These are phyloP conservation scores for Corella eumyota DNA, from an alignment of 23 tunicate species.

Conservation along the genomic window DNA sequence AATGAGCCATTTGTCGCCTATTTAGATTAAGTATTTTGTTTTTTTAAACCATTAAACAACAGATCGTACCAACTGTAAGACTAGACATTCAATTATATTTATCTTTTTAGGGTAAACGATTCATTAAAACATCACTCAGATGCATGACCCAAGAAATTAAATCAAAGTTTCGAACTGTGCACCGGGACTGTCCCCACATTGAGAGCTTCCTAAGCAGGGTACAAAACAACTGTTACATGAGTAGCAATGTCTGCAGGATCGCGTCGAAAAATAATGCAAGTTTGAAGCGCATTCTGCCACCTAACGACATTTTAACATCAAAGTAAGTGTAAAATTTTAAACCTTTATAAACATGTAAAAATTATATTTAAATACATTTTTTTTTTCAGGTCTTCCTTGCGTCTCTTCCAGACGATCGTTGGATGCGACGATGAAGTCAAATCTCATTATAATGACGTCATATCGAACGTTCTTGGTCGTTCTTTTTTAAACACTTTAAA, in stretches of 20 bases:
- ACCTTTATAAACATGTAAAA: too few relatives aligned
- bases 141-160: neutral
- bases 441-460: neutral
- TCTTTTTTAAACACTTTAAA: neutral
- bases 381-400: neutral
- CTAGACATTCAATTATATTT: neutral
- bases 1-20: too few relatives aligned
- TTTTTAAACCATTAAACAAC: too few relatives aligned
- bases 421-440: neutral
- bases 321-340: neutral
- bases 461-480: neutral
- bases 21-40: too few relatives aligned
- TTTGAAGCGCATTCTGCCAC: constrained; percentile 1
- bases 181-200: constrained; percentile 3
- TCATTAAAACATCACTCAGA: neutral
- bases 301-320: constrained; percentile 1
- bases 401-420: neutral
- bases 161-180: neutral
- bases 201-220: neutral
- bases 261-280: neutral
- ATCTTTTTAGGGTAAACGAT: neutral
- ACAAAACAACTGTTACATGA: neutral
- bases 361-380: too few relatives aligned
- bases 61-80: too few relatives aligned
- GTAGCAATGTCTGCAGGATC: neutral